These are phyloP conservation scores for Heteropelma amictum DNA, from an alignment of 2,888 invertebrate species.

Conservation along the genomic window DNA sequence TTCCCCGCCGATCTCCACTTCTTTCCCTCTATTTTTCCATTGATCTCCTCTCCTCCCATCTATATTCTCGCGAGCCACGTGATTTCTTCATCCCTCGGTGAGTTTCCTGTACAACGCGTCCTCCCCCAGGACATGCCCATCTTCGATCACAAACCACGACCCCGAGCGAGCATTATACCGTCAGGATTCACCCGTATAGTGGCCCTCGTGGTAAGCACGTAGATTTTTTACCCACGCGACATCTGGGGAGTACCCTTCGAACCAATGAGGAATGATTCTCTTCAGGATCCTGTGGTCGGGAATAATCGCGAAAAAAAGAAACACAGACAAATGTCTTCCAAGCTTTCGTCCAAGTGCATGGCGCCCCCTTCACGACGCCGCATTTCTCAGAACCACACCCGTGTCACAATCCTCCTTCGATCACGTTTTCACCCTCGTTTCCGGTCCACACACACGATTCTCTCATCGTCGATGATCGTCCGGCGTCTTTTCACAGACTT, in stretches of 20 bases:
- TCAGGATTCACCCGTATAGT: too few species aligned
- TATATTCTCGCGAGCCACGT: neutral
- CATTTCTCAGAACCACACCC: conserved; percentile 46
- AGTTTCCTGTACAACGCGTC: neutral
- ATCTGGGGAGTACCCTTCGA: neutral
- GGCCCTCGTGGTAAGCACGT: neutral
- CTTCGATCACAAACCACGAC: neutral
- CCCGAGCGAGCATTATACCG: too few species aligned
- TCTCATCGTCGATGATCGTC: too few species aligned
- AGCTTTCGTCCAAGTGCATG: conserved; percentile 40
- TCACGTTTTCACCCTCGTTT: neutral
- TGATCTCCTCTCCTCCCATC: neutral
- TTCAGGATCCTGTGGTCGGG: conserved; percentile 5
- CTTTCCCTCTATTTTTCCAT: neutral
- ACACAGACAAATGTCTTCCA: conserved; percentile 37
- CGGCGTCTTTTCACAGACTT: too few species aligned
- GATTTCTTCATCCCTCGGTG: neutral
- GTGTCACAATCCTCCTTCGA: conserved; percentile 8
- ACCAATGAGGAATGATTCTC: conserved; percentile 34
- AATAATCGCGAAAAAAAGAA: conserved; percentile 1
- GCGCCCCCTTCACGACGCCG: conserved; percentile 12
- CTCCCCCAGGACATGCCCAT: neutral
- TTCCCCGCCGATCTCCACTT: neutral
- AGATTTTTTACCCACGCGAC: neutral
- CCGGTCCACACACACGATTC: neutral